A percentile compares a stretch with the other conserved stretches of the same genome.
Conservation (phyloP, 1,140 invertebrate genomes). For the Conus betulinus region DNA sequence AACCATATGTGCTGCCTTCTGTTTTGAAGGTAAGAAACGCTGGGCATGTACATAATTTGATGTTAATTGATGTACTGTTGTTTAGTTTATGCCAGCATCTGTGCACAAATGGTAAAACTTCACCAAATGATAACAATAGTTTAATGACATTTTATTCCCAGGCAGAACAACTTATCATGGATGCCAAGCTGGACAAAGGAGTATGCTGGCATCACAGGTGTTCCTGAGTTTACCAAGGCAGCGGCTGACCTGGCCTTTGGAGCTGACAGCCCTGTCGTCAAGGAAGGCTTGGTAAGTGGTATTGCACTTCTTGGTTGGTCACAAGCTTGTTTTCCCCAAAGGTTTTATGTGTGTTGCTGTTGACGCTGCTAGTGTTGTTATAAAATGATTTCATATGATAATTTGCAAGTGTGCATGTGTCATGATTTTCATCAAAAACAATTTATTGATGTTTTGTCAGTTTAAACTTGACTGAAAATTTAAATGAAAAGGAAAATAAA, state of each 20-base stretch:
- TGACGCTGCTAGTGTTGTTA: no score
- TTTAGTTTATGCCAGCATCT: not conserved
- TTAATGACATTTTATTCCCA: conserved; percentile 70
- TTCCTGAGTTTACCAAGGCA: conserved; percentile 78
- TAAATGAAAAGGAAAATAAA: no score
- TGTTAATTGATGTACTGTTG: not conserved
- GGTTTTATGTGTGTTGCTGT: no score
- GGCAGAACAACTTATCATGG: conserved; percentile 87
- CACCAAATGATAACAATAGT: conserved; percentile 41
- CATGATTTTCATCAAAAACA: no score
- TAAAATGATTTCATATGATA: no score
- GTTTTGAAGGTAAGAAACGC: conserved; percentile 82
- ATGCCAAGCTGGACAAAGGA: conserved; percentile 93
- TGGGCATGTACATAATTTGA: not conserved
- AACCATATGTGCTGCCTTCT: conserved; percentile 96
- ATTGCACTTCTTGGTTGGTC: not conserved
- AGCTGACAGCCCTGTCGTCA: conserved; percentile 84
- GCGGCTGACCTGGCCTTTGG: conserved; percentile 94
- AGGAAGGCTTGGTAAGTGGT: conserved; percentile 84
- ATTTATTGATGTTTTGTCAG: no score
- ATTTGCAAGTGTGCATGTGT: no score
- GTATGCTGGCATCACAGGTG: conserved; percentile 94
- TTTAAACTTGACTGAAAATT: no score
- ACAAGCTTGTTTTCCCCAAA: no score
- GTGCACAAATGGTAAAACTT: not conserved